Evolutionary conservation across 2,797 vertebrate genomes (phyloP), one percentile per base, ranked within the genome.

Genomic region (Phoeniculus purpureus): DNA sequence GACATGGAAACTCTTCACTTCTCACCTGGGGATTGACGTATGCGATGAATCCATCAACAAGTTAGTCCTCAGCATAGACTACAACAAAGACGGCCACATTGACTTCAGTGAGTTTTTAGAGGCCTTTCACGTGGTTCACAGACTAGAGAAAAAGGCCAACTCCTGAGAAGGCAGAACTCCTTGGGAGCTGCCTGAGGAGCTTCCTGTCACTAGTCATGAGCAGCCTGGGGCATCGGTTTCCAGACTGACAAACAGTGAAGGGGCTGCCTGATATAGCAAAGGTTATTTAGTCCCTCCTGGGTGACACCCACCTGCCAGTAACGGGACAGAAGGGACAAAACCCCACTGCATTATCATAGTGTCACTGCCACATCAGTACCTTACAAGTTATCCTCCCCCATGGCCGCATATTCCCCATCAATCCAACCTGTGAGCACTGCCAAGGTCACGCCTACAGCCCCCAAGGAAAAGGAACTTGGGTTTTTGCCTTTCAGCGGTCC

Each of bases 41-140:
- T 93, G 98, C 4, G 97, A 99, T 81, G 74, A 95, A 23, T 96
- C 98, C 79, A 97, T 99, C 16, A 98, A 99, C 61, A 98, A 98
- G 78, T 96, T 99, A 81, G 98, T 98, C 15, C 97, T 97, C 81
- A 98, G 97, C 94, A 99, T 99, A 58, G 99, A 99, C 96, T 98
- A 98, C 94, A 99, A 99, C 98, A 99, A 98, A 95, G 99, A 99
- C 7, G 99, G 99, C 95, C 98, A 98, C 89, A 99, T 99, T 62
- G 99, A 99, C 97, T 99, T 99, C 95, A 99, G 97, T 19, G 99
- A 99, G 97, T 99, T 99, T 95, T 97, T 99, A 56, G 99, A 99
- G 95, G 99, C 99, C 68, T 99, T 99, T 94, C 98, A 98, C 7
- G 97, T 99, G 56, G 99, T 99, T 59, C 98, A 99, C 77, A 98